Percentiles rank a stretch among this genome's conserved stretches.
Evolutionary conservation across 1,140 invertebrate genomes (phyloP).

Genomic region (Hylaeus volcanicus): DNA sequence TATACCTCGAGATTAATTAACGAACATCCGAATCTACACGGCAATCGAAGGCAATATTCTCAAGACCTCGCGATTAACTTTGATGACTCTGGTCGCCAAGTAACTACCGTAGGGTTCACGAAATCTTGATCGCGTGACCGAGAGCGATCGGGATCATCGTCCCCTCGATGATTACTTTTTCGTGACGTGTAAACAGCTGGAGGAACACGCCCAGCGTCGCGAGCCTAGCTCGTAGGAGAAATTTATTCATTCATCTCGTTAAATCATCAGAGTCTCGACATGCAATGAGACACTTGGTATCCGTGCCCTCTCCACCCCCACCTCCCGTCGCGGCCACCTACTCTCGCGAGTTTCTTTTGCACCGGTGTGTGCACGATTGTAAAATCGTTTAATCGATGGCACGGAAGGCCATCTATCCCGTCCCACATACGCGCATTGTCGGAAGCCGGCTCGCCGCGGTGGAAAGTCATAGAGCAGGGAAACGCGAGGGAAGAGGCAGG

Average conservation of each 20-base stretch:
- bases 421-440: constrained; percentile 12
- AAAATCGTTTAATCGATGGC: constrained; percentile 42
- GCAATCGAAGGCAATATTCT: too few species aligned
- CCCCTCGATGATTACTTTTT: background rate
- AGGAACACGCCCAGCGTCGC: background rate
- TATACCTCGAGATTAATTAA: too few species aligned
- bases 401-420: constrained; percentile 24
- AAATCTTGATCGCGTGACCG: too few species aligned
- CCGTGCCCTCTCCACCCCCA: background rate
- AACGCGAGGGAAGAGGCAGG: background rate
- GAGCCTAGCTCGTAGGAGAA: background rate
- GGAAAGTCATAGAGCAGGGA: constrained; percentile 1
- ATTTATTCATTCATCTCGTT: constrained; percentile 30
- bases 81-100: too few species aligned
- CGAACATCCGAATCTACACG: too few species aligned
- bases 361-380: background rate
- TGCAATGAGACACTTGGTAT: background rate
- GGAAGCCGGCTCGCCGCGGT: constrained; percentile 5
- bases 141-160: background rate
- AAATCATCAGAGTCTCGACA: constrained; percentile 4
- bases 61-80: too few species aligned
- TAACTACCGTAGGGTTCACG: too few species aligned
- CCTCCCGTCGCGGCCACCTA: constrained; percentile 7
- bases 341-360: constrained; percentile 5
- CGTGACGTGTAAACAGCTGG: background rate